Evolutionary conservation across 2,113 vertebrate genomes (phyloP), one percentile per base, ranked within the genome.

Genomic region (Calonectris borealis): DNA sequence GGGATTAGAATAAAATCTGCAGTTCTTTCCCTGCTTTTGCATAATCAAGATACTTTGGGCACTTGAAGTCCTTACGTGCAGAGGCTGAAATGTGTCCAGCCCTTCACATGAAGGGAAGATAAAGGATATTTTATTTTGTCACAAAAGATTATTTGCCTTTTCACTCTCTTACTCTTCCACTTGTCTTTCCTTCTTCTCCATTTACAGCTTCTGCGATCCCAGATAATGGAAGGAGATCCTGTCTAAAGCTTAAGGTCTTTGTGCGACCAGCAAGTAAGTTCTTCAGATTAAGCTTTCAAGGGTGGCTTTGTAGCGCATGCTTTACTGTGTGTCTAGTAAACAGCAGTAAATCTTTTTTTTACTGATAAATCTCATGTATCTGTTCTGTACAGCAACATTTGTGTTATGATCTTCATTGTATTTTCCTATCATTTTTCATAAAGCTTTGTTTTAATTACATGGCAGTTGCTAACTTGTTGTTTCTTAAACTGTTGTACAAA

Each of bases 251-350:
- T 94, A 99, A 99, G 98, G 99, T 99, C 96, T 99, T 99, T 95
- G 99, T 99, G 96, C 99, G 99, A 97, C 99, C 99, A 98, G 98
- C 99, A 99, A 99, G 99, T 99, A 99, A 99, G 99, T 99, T 91
- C 87, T 91, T 94, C 90, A 88, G 31, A 91, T 80, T 94, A 88
- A 92, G 91, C 85, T 96, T 94, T 94, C 1, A 7, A 96, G 95
- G 95, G 94, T 94, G 95, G 88, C 97, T 95, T 93, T 95, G 69
- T 84, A 91, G 95, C 18, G 58, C 95, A 92, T 98, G 98, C 95
- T 97, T 95, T 80, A 94, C 49, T 65, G 62, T 98, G 96, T 97
- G 97, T 97, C 94, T 97, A 96, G 88, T 97, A 96, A 97, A 96
- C 75, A 96, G 87, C 88, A 87, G 90, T 96, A 94, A 91, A 87